Conservation (phyloP, 2,888 invertebrate genomes). For the Andrena bicolor region DNA sequence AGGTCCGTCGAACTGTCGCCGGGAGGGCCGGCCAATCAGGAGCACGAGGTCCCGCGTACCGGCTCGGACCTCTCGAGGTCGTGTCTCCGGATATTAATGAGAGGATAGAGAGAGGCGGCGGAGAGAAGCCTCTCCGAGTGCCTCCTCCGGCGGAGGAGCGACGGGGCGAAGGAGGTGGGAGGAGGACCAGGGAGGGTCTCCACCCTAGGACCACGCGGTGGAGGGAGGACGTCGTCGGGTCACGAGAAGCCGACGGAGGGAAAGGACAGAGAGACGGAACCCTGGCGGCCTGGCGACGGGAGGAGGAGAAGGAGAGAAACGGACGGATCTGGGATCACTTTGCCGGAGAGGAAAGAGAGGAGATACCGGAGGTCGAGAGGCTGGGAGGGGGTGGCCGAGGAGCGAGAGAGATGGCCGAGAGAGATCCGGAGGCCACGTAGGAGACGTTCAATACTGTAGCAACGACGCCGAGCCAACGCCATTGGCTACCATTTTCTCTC, state of each 20-base stretch:
- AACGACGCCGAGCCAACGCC: conserved; percentile 83
- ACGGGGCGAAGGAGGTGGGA: conserved; percentile 29
- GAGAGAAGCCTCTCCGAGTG: conserved; percentile 61
- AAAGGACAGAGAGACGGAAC: conserved; percentile 52
- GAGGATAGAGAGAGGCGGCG: conserved; percentile 67
- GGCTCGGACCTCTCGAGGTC: conserved; percentile 66
- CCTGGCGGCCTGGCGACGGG: conserved; percentile 54
- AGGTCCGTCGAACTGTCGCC: conserved; percentile 23
- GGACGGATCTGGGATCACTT: conserved; percentile 39
- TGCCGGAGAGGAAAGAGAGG: conserved; percentile 38
- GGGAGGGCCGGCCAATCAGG: conserved; percentile 34
- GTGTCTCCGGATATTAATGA: conserved; percentile 77
- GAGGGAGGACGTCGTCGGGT: conserved; percentile 76
- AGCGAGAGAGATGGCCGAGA: conserved; percentile 47
- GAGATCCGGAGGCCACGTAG: conserved; percentile 81
- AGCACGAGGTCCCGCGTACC: conserved; percentile 13
- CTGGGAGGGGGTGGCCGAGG: conserved; percentile 44
- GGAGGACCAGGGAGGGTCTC: conserved; percentile 64
- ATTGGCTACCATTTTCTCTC: conserved; percentile 71
- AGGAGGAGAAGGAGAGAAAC: conserved; percentile 55
- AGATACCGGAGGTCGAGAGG: conserved; percentile 59
- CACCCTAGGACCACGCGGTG: conserved; percentile 52
- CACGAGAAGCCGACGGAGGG: conserved; percentile 67
- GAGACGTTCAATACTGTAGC: conserved; percentile 84
- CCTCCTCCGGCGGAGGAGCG: conserved; percentile 47